Percentiles rank a stretch among this genome's conserved stretches.
Evolutionary conservation across 2,797 vertebrate genomes (phyloP).

Genomic region (Nothura maculosa): DNA sequence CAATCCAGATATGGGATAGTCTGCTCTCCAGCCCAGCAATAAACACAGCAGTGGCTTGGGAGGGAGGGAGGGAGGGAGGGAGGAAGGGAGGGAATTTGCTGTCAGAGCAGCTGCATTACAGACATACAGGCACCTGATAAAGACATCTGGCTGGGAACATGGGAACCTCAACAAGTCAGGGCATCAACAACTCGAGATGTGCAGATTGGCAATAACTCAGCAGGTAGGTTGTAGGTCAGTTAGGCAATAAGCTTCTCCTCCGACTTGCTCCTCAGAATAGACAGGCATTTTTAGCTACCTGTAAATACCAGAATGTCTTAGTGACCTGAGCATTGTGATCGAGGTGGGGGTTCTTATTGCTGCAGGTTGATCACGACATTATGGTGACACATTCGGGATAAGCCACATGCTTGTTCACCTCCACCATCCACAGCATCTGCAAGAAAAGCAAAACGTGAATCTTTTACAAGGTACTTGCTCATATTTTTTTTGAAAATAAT

Average conservation of each 20-base stretch:
- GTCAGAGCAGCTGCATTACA: background rate
- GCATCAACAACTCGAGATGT: background rate
- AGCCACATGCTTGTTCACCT: background rate
- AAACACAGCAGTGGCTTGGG: background rate
- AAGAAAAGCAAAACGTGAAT: background rate
- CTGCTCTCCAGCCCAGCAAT: background rate
- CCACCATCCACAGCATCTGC: background rate
- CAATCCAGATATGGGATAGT: background rate
- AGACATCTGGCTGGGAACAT: background rate
- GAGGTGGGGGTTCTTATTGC: background rate
- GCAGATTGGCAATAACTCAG: background rate
- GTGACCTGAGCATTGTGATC: background rate
- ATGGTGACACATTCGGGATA: background rate
- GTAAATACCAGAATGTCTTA: background rate
- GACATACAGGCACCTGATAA: background rate
- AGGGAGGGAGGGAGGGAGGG: accelerated
- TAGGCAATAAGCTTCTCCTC: background rate
- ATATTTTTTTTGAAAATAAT: background rate
- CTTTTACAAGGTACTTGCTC: background rate
- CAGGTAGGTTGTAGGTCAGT: background rate
- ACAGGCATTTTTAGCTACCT: background rate
- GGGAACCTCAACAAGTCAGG: background rate
- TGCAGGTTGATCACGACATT: background rate
- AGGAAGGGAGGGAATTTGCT: background rate
- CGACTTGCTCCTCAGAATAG: background rate